Evolutionary conservation across 2,888 invertebrate species (phyloP), one percentile per base, ranked within the genome.

Genomic region (Tanypteryx hageni): DNA sequence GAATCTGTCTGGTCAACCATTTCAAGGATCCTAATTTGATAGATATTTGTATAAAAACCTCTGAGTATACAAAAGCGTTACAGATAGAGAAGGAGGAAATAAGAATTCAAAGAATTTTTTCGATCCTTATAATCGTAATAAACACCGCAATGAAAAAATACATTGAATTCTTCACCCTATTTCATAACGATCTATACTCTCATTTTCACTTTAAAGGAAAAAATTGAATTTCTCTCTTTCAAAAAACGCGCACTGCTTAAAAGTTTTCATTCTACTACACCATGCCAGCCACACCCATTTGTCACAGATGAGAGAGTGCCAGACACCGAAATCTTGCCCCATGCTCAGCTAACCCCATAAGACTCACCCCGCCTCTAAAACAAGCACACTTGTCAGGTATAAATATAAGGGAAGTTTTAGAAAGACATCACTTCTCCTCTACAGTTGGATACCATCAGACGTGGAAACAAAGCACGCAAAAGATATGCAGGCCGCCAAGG

Each of bases 301-400:
- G 76, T 76, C 76, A 76, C 76, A 76, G 22, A 27, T 76, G 76
- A 76, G 13, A n/a, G 76, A 22, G 18, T 68, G 44, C 18, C 18
- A 76, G 76, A 13, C 76, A 76, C 76, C 76, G 76, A 76, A 44
- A 76, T 76, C 76, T 76, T 61, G 7, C 61, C 14, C 61, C 61
- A 13, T 61, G 27, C 76, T 27, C 22, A 22, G 13, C 27, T 44
- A 22, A 27, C 22, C 27, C 13, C 76, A 2, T 11, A 76, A 27
- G 27, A 76, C 76, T 27, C 76, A 76, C 27, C 27, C 44, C 76
- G n/a, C 76, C 27, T 10, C 76, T 11, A 22, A 76, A 27, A n/a
- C n/a, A n/a, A n/a, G 76, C 76, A 13, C 76, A 44, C 44, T 76
- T 22, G 5, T 22, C 27, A n/a, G 7, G 76, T 76, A 76, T 76